Evolutionary conservation across 2,113 vertebrate genomes (phyloP).

Genomic region (Ciconia stormi): DNA sequence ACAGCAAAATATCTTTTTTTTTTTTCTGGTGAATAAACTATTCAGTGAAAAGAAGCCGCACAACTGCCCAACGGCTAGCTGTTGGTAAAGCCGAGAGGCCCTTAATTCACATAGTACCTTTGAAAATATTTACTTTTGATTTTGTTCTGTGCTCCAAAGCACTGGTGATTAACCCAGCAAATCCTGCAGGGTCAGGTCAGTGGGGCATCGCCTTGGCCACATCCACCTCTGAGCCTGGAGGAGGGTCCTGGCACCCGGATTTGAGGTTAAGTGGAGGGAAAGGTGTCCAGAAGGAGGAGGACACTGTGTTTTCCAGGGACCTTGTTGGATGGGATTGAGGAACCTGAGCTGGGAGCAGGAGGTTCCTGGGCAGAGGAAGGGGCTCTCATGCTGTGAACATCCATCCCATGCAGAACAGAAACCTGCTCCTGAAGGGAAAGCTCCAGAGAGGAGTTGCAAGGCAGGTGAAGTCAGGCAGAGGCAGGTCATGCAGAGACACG

Average conservation of each 20-base stretch:
- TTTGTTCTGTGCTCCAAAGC: background rate
- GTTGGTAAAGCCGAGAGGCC: background rate
- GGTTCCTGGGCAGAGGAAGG: rapidly evolving
- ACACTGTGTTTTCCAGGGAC: background rate
- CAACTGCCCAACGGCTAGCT: background rate
- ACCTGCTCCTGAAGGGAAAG: background rate
- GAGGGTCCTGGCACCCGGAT: background rate
- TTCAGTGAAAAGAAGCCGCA: background rate
- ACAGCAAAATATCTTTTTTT: background rate
- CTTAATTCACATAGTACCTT: background rate
- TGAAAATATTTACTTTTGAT: background rate
- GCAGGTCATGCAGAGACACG: rapidly evolving
- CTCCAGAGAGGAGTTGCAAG: background rate
- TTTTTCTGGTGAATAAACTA: background rate
- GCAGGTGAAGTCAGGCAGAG: background rate
- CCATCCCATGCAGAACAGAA: background rate
- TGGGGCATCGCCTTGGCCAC: background rate
- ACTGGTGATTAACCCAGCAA: background rate
- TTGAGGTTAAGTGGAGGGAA: background rate
- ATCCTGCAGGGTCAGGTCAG: background rate
- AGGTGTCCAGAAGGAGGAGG: background rate
- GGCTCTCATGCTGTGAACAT: background rate
- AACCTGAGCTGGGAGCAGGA: background rate
- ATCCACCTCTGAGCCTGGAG: background rate
- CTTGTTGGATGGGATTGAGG: background rate